These are phyloP conservation scores for Lithodes maja DNA, from an alignment of 2,888 invertebrate species.

Conservation along the genomic window DNA sequence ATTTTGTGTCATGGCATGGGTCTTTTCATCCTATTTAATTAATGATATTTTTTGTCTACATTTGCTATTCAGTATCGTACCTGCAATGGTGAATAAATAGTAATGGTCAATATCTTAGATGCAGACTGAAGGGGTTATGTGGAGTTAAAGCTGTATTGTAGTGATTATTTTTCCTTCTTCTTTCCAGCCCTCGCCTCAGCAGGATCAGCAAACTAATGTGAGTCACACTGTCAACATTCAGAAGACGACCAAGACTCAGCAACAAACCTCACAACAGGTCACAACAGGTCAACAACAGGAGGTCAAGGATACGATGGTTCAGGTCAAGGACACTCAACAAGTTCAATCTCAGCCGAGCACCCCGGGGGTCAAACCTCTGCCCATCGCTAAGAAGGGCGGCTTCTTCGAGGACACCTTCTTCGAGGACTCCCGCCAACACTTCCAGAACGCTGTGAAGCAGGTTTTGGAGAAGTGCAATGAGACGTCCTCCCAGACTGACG, in stretches of 20 bases:
- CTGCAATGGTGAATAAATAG: no score
- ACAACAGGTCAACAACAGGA: neutral
- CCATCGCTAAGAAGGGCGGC: constrained; percentile 37
- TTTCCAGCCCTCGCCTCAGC: constrained; percentile 3
- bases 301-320: neutral
- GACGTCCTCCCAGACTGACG: constrained; percentile 41
- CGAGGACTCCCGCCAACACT: constrained; percentile 51
- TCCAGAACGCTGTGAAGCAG: constrained; percentile 56
- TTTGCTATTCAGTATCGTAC: no score
- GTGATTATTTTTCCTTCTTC: neutral
- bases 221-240: constrained; percentile 19
- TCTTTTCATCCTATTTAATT: no score
- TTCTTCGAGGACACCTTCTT: constrained; percentile 67
- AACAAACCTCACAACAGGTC: constrained; percentile 18
- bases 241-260: constrained; percentile 29
- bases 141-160: no score
- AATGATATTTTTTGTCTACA: no score
- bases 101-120: no score
- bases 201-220: constrained; percentile 8
- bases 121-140: no score
- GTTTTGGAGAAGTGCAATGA: constrained; percentile 48
- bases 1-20: no score
- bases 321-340: neutral
- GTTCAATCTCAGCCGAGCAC: neutral
- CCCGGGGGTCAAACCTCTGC: neutral